Base-by-base conservation (phyloP, 2,797 vertebrate species). In the Argya squamiceps region DNA sequence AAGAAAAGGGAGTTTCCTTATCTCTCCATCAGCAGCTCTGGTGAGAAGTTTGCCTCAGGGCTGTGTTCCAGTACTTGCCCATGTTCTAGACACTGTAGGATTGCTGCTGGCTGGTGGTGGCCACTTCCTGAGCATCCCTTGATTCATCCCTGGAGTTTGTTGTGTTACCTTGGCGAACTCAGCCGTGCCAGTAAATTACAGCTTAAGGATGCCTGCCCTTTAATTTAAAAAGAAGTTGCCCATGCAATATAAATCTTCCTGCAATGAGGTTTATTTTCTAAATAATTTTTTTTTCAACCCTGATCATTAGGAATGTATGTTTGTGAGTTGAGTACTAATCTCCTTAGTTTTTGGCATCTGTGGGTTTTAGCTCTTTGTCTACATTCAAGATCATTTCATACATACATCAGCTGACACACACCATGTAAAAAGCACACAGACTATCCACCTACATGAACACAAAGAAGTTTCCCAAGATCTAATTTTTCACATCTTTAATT, bases 181-280 rank as follows among this genome's bases (percentile, higher is more conserved):
- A 92, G 50, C 58, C 52, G 11, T 80, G 65, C 59, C 82, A 30
- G 43, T 84, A 95, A 95, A 94, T 84, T 90, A 53, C 37, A 89
- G 26, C 74, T 91, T 93, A 92, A 93, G 37, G 52, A 88, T 68
- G 26, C 20, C 34, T 95, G 47, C 11, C 23, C 13, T 93, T 95
- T 92, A 91, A 79, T 81, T 90, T 89, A 46, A 88, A 94, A 96
- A 93, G 52, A 80, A 86, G 49, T 60, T 16, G 8, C 43, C 92
- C 41, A 60, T 80, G 73, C 64, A 94, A 75, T 44, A 93, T 68
- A 94, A 96, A 95, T 65, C 29, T 88, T 88, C 91, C 41, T 93
- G n/a, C 81, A 78, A 26, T 62, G 32, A 86, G 13, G 17, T 68
- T 36, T 56, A 41, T 89, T 94, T 93, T 87, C 36, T 86, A 90